Evolutionary conservation across 2,797 vertebrate genomes (phyloP), one percentile per base, ranked within the genome.

Genomic region (Karalla daura): DNA sequence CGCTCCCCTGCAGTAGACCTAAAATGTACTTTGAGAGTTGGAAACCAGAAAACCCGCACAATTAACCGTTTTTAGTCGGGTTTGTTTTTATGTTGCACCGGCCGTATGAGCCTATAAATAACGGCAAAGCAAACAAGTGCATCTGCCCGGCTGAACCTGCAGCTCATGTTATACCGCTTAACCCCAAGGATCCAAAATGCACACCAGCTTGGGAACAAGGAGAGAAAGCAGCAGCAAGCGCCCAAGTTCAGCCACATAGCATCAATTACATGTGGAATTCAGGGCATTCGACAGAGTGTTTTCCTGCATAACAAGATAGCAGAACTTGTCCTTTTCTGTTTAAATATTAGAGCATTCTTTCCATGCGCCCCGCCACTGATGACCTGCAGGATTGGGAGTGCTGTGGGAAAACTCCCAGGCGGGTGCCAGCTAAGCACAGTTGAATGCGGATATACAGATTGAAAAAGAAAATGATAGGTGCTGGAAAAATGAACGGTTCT

Each of bases 261-360:
- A 88, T 94, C 93, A 91, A 91, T 96, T 94, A 93, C 74, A 82
- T 88, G 85, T 91, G 94, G 95, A 96, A 96, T 96, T 94, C 81
- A 51, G 88, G 84, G 93, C 93, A 95, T 95, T 84, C 28, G 39
- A 63, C 80, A 23, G 63, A 81, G 80, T 91, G 86, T 95, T 93
- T 92, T 93, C 88, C 90, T 89, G 86, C 86, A 78, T 89, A 91
- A 92, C 91, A 91, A 92, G 92, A 94, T 89, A 91, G 80, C 83
- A 88, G 89, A 86, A 91, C 78, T 33, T 87, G 90, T 89, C 85
- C 83, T 78, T 90, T 90, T 92, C 91, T 90, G 83, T 91, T 91
- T 85, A 90, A 91, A 89, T 92, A 93, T 91, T 90, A 78, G 89
- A 92, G 85, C 88, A 93, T 94, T 95, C 80, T 78, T 94, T 94